A percentile compares a stretch with the other conserved stretches of the same genome.
These are phyloP conservation scores for Montipora capricornis DNA, from an alignment of 64 coral and sea anemone genomes.

Conservation along the genomic window DNA sequence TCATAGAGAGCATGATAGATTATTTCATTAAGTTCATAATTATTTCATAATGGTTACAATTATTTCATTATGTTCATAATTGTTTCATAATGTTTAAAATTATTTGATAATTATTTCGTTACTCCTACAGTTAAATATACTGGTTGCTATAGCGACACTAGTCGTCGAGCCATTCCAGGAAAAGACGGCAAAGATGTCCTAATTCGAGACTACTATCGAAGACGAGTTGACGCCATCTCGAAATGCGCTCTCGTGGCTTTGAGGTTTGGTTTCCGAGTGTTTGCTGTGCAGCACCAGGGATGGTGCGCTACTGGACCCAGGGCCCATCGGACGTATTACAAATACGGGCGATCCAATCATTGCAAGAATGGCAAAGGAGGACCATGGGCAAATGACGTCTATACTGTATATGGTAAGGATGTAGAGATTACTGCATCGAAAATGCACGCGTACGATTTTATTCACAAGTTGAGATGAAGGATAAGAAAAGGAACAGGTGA, in stretches of 20 bases:
- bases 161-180: constrained; percentile 34
- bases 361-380: constrained; percentile 58
- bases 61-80: not conserved
- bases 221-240: constrained; percentile 13
- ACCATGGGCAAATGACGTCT: constrained; percentile 72
- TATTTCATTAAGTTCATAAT: too few species aligned
- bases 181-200: not conserved
- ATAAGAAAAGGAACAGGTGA: too few species aligned
- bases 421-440: too few species aligned
- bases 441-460: too few species aligned
- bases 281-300: constrained; percentile 66
- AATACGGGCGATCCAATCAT: constrained; percentile 61
- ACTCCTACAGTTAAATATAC: constrained; percentile 1
- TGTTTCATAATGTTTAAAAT: not conserved
- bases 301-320: constrained; percentile 47
- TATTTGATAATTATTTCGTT: not conserved
- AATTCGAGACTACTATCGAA: constrained; percentile 18
- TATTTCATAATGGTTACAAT: too few species aligned
- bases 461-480: too few species aligned
- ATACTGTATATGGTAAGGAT: constrained; percentile 19
- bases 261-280: constrained; percentile 10
- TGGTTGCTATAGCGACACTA: constrained; percentile 48
- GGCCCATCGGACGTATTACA: constrained; percentile 18
- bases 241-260: constrained; percentile 50
- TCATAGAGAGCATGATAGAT: too few species aligned